phyloP scores from a whole-genome alignment of 2,113 vertebrate genomes.

The Myocastor coypus region DNA sequence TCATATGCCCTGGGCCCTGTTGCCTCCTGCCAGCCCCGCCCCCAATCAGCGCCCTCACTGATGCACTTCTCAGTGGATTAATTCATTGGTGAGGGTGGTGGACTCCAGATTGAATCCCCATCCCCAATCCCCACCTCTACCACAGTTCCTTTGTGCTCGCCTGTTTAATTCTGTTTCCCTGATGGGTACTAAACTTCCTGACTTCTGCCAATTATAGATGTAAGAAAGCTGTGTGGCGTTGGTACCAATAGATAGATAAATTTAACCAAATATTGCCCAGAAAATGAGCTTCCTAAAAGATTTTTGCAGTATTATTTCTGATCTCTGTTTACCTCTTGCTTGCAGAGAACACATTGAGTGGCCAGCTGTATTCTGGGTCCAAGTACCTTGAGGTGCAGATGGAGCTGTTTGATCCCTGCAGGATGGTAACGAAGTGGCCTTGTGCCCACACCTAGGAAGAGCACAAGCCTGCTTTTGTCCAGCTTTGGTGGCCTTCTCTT shows the following conservation, averaged over 20 bases:
- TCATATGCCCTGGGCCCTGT: background rate
- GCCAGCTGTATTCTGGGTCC: background rate
- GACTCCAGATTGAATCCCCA: background rate
- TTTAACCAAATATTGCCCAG: background rate
- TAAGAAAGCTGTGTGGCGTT: background rate
- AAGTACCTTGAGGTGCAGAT: background rate
- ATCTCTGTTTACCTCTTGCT: background rate
- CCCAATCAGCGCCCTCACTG: background rate
- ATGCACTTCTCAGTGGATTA: background rate
- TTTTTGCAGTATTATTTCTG: background rate
- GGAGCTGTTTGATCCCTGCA: background rate
- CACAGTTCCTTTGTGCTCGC: background rate
- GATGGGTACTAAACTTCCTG: background rate
- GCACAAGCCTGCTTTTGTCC: background rate
- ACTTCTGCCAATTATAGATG: background rate
- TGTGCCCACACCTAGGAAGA: background rate
- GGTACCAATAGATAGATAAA: background rate
- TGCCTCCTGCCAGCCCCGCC: background rate
- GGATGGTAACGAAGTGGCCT: background rate
- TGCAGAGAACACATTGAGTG: background rate
- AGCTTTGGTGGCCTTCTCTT: background rate
- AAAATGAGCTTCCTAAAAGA: background rate
- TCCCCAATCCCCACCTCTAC: background rate
- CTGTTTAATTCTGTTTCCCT: background rate
- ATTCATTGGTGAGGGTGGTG: background rate